Evolutionary conservation across 2,113 vertebrate genomes (phyloP), one percentile per base, ranked within the genome.

Genomic region (Clarias batrachus): DNA sequence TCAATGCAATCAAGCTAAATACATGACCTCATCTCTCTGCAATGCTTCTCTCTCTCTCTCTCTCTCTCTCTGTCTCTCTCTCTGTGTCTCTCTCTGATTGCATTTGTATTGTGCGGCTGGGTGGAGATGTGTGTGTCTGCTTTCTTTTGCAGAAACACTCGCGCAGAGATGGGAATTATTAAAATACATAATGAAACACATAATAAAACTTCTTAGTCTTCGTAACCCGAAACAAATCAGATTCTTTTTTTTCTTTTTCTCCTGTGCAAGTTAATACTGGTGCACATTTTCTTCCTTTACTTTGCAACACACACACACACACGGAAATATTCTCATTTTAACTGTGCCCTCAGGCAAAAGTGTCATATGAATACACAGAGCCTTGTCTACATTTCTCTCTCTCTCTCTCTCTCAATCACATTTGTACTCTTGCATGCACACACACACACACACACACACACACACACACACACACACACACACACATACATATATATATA

Each of bases 1-100:
- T 91, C 74, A 81, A 86, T 88, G 87, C 86, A 91, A 90, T 92
- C 92, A 90, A 86, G 87, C 86, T 89, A 92, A 90, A 90, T 88
- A 89, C 88, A 91, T 91, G 91, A 91, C 89, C 89, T 92, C 92
- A 92, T 91, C 91, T 85, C 86, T 57, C 86, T 89, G 87, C 87
- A 90, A 89, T 89, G 82, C 73, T 73, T 81, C 56, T 71, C 41
- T 80, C 76, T 91, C 89, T 90, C 90, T 90, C 90, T 81, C 86
- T 85, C 81, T 90, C 83, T 89, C 85, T 89, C 90, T 90, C 89
- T 84, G 27, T 76, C 33, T 59, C 83, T 81, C 57, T 66, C 33
- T 70, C 13, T 66, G 78, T 76, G 30, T 48, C 48, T 76, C 25
- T 66, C 63, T 81, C 23, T 66, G 19, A 65, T 84, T 66, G 63